phyloP scores from a whole-genome alignment of 2,113 vertebrate genomes.

The Colistium nudipinnis region DNA sequence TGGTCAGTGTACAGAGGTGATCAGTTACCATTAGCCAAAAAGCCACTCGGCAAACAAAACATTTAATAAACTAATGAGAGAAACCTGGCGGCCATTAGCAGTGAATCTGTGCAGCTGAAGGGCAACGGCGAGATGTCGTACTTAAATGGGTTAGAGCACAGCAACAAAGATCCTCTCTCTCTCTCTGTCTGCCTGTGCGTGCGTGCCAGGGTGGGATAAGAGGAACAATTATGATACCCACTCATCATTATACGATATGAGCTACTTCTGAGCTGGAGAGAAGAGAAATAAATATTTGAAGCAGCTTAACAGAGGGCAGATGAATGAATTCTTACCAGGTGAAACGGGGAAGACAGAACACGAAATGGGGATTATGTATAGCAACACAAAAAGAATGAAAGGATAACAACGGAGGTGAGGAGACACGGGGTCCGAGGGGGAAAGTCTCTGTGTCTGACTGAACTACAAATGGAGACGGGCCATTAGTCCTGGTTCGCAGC shows the following conservation, averaged over 20 bases:
- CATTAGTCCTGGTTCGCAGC: slow-evolving; percentile 23
- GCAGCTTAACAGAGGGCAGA: slow-evolving; percentile 36
- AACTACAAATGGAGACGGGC: slow-evolving; percentile 46
- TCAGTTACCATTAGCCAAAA: slow-evolving; percentile 54
- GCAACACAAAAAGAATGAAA: slow-evolving; percentile 48
- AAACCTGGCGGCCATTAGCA: slow-evolving; percentile 60
- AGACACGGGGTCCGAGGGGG: slow-evolving; percentile 42
- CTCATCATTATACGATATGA: slow-evolving; percentile 58
- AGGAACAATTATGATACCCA: slow-evolving; percentile 57
- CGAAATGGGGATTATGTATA: slow-evolving; percentile 40
- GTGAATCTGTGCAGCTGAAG: slow-evolving; percentile 45
- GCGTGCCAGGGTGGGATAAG: slow-evolving; percentile 37
- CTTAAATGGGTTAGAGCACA: slow-evolving; percentile 52
- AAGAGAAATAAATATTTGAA: slow-evolving; percentile 54
- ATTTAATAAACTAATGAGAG: slow-evolving; percentile 72
- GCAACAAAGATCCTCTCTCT: slow-evolving; percentile 15
- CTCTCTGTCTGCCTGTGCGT: slow-evolving; percentile 15
- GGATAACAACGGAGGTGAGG: slow-evolving; percentile 41
- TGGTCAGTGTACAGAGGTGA: slow-evolving; percentile 28
- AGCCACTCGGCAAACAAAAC: slow-evolving; percentile 45
- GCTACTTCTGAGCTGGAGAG: slow-evolving; percentile 34
- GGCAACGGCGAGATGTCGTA: slow-evolving; percentile 59
- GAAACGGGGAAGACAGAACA: slow-evolving; percentile 37
- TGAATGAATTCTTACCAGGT: slow-evolving; percentile 26
- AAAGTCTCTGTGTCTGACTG: slow-evolving; percentile 36